phyloP scores from a whole-genome alignment of 1,140 invertebrate species.

The Aricia agestis region DNA sequence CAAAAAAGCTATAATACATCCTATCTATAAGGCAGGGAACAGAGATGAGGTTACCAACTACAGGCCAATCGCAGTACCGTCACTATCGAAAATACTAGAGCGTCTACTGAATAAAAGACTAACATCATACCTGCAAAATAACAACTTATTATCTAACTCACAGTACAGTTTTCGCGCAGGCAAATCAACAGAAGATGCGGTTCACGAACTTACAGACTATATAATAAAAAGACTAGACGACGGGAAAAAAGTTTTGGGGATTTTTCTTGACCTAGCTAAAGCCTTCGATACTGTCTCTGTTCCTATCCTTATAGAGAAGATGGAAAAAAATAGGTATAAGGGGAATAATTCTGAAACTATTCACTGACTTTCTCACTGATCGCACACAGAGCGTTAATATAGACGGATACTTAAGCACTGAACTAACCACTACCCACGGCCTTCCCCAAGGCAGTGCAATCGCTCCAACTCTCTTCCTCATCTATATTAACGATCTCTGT shows the following conservation, averaged over 20 bases:
- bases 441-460: no score
- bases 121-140: neutral
- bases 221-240: neutral
- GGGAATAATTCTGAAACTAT: neutral
- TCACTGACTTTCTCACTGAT: neutral
- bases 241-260: neutral
- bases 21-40: constrained; percentile 6
- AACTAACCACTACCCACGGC: no score
- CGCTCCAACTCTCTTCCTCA: no score
- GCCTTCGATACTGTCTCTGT: neutral
- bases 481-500: no score
- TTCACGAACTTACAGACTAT: neutral
- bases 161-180: neutral
- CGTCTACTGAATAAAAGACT: neutral
- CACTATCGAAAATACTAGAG: constrained; percentile 9
- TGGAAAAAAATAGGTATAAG: neutral
- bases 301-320: neutral
- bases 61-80: neutral
- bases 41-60: constrained; percentile 2
- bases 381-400: neutral
- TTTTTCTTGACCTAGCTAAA: neutral
- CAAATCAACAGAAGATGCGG: neutral
- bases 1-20: constrained; percentile 13
- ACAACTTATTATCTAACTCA: neutral
- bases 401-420: neutral